Evolutionary conservation across 2,113 vertebrate species (phyloP).

Genomic region (Gasterosteus nipponicus): DNA sequence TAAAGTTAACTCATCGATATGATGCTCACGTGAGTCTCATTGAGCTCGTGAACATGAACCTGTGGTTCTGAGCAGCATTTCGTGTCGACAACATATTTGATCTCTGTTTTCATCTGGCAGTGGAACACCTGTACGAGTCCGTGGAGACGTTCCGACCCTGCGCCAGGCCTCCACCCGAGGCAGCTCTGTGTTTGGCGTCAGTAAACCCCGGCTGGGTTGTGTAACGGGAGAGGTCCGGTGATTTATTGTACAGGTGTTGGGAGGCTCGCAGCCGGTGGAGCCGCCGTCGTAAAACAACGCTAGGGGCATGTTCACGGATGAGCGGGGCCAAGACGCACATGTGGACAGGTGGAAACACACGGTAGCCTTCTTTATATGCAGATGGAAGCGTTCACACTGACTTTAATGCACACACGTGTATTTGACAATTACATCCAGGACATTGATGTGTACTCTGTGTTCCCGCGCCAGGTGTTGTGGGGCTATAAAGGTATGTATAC

Average conservation of each 20-base stretch:
- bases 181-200: constrained; percentile 26
- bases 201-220: constrained; percentile 44
- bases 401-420: constrained; percentile 14
- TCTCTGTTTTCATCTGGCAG: constrained; percentile 1
- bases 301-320: constrained; percentile 53
- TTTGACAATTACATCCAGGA: constrained; percentile 29
- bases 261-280: constrained; percentile 47
- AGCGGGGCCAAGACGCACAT: constrained; percentile 54
- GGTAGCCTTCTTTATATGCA: constrained; percentile 12
- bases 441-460: constrained; percentile 5
- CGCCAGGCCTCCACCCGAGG: constrained; percentile 27
- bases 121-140: constrained; percentile 7
- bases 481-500: constrained; percentile 22
- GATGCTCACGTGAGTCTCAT: neutral
- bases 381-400: constrained; percentile 20
- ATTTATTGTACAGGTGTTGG: constrained; percentile 75
- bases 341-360: constrained; percentile 46
- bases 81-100: constrained; percentile 8
- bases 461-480: constrained; percentile 47
- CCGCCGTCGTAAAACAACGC: constrained; percentile 57
- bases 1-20: neutral
- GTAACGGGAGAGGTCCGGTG: constrained; percentile 50
- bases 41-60: neutral
- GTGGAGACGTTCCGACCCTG: neutral
- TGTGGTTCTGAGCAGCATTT: neutral